Evolutionary conservation across 2,888 invertebrate species (phyloP), one percentile per base, ranked within the genome.

Genomic region (Plutella xylostella): DNA sequence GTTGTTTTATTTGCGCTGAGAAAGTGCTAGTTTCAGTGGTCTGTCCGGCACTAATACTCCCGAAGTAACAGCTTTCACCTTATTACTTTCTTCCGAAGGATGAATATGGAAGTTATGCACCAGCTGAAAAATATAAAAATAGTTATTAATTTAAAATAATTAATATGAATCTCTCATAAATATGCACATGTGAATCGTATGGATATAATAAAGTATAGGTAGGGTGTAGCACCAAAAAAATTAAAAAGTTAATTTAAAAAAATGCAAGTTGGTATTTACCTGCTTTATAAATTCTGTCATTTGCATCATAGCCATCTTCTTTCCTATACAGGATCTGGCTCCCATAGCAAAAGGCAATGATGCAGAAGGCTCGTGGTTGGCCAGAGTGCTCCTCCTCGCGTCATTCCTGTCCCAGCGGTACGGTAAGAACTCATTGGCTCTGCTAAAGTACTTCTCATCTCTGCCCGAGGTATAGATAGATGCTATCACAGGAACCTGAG

Each of bases 401-500:
- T 87, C 82, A 57, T 72, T 79, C 54, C 90, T 85, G 31, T 83
- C 66, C 96, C 96, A 96, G 41, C 96, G 86, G 56, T 90, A 88
- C 0, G 96, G 95, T 50, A 85, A 64, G 60, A 95, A 93, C 49
- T 76, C 60, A 30, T 88, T 63, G 9, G 95, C 90, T 43, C 88
- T 63, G 28, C 86, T 83, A 68, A 94, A 96, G 66, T 91, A 87
- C 14, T 74, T 65, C 1, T 87, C 76, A 68, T 93, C 89, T 44
- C 94, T 86, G 2, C 96, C 92, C 53, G 92, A 91, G 37, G 95
- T 92, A 65, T 92, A 97, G 43, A 96, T 86, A 17, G 96, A 96
- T 58, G 96, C 85, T 47, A 95, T 82, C 9, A 96, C 80, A 54
- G 94, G 80, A 42, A 93, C 92, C 92, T 95, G 85, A 9, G 84